These are phyloP conservation scores for Bedellia somnulentella DNA, from an alignment of 2,888 invertebrate species.

Conservation along the genomic window DNA sequence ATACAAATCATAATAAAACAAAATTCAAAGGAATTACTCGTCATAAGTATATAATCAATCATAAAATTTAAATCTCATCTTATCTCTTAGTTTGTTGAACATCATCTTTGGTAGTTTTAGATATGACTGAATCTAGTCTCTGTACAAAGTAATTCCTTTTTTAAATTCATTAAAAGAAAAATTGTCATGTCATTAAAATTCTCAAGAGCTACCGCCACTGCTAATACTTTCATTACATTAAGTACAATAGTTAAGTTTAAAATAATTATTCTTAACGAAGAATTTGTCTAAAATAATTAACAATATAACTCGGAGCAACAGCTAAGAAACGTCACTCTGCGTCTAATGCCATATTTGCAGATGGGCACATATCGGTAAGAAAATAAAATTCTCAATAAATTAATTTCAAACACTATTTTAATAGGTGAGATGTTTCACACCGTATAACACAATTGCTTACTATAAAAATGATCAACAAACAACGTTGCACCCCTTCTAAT, in stretches of 20 bases:
- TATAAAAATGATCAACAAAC: slow-evolving; percentile 59
- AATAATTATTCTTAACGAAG: slow-evolving; percentile 6
- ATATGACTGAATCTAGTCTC: not conserved
- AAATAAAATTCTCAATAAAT: slow-evolving; percentile 62
- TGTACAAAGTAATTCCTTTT: slow-evolving; percentile 5
- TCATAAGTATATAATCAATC: not conserved
- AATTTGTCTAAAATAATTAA: slow-evolving; percentile 9
- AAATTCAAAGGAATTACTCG: slow-evolving; percentile 12
- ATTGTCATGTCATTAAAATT: slow-evolving; percentile 5
- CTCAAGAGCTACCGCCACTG: no score
- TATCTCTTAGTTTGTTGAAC: not conserved
- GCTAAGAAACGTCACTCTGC: slow-evolving; percentile 14
- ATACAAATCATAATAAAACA: slow-evolving; percentile 4
- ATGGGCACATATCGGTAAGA: slow-evolving; percentile 55
- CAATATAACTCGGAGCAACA: no score
- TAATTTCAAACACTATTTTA: slow-evolving; percentile 57
- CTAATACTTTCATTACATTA: slow-evolving; percentile 3
- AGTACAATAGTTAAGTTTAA: slow-evolving; percentile 5
- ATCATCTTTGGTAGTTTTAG: slow-evolving; percentile 5
- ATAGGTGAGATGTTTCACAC: slow-evolving; percentile 52
- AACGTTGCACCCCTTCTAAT: slow-evolving; percentile 49
- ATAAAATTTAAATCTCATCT: not conserved
- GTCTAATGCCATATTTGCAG: slow-evolving; percentile 54
- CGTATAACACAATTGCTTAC: slow-evolving; percentile 57
- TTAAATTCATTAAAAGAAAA: slow-evolving; percentile 1